Evolutionary conservation across 2,797 vertebrate genomes (phyloP).

Genomic region (Poeciliopsis paucimaculata): DNA sequence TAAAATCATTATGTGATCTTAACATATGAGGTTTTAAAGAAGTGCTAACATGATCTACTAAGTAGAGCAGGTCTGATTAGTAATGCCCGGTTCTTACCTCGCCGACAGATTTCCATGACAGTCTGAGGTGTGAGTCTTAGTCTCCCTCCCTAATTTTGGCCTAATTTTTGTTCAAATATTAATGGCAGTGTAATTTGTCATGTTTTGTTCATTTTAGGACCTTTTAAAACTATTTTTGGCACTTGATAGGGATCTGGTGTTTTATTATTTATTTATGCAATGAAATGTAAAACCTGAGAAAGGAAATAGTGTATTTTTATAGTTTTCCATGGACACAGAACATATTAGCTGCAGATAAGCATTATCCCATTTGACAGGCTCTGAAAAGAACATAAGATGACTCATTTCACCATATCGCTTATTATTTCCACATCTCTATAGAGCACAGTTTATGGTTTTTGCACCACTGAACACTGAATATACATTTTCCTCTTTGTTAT

Average conservation of each 20-base stretch:
- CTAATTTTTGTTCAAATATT: neutral
- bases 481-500: neutral
- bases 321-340: neutral
- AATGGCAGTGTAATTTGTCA: neutral
- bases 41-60: neutral
- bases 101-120: neutral
- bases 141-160: neutral
- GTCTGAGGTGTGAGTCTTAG: neutral
- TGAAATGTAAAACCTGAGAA: neutral
- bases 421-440: conserved; percentile 10
- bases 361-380: neutral
- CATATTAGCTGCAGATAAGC: conserved; percentile 4
- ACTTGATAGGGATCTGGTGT: neutral
- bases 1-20: neutral
- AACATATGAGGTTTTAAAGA: conserved; percentile 6
- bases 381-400: conserved; percentile 4
- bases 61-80: neutral
- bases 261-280: neutral
- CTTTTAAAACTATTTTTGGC: conserved; percentile 1
- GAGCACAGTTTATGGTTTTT: conserved; percentile 4
- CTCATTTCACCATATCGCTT: neutral
- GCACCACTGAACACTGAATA: neutral
- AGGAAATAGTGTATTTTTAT: neutral
- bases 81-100: neutral
- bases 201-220: neutral